A percentile compares a stretch with the other conserved stretches of the same genome.
Conservation (phyloP, 2,113 vertebrate genomes). For the Setophaga kirtlandii region DNA sequence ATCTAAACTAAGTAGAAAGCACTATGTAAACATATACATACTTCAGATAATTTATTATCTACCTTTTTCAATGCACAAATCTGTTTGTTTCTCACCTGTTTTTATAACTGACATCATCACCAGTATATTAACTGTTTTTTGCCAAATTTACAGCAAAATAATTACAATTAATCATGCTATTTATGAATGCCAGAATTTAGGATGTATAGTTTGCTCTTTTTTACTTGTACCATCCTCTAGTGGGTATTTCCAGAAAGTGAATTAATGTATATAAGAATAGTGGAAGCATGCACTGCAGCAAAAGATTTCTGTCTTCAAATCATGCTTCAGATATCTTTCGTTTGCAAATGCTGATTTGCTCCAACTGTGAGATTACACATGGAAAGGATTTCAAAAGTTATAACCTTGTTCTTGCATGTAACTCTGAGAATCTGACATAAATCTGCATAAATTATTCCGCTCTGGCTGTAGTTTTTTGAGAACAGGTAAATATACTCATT, state of each 20-base stretch:
- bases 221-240: background rate
- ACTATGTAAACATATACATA: background rate
- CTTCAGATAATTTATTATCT: background rate
- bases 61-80: background rate
- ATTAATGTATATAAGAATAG: background rate
- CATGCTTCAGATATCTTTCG: background rate
- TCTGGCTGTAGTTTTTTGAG: background rate
- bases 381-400: background rate
- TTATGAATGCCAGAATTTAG: background rate
- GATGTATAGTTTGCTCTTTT: background rate
- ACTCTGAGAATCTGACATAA: background rate
- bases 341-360: background rate
- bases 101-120: background rate
- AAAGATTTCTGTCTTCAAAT: background rate
- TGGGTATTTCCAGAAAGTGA: background rate
- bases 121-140: background rate
- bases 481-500: background rate
- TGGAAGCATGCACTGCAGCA: fast-evolving
- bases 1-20: background rate
- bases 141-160: background rate
- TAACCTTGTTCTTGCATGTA: background rate
- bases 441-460: background rate
- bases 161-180: background rate
- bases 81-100: background rate
- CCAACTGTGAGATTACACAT: background rate